phyloP scores from a whole-genome alignment of 2,113 vertebrate species.

The Lepus americanus region DNA sequence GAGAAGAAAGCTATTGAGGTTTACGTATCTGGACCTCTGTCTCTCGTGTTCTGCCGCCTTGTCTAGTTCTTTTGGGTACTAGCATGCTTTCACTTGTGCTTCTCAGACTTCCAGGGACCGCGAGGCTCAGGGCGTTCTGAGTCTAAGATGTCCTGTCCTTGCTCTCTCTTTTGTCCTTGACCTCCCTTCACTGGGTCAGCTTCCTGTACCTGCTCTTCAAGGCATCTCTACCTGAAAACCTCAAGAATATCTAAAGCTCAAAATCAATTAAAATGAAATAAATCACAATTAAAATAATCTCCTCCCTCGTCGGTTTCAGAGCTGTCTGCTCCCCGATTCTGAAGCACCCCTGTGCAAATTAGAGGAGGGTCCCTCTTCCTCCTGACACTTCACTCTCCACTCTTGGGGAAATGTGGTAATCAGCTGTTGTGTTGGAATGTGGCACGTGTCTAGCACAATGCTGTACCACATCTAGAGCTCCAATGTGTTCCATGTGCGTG shows the following conservation, averaged over 20 bases:
- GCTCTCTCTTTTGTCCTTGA: slow-evolving; percentile 4
- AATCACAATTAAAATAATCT: neutral
- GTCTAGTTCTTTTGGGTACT: neutral
- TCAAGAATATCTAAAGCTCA: slow-evolving; percentile 6
- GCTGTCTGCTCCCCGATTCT: neutral
- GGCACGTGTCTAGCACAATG: neutral
- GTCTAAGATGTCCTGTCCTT: neutral
- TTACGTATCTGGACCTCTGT: neutral
- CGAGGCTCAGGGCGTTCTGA: neutral
- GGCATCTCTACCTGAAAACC: neutral
- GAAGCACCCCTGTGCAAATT: neutral
- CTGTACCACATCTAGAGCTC: neutral
- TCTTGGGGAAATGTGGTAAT: neutral
- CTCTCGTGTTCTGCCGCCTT: neutral
- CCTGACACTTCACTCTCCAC: neutral
- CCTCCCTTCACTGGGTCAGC: neutral
- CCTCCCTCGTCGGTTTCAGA: neutral
- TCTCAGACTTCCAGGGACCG: neutral
- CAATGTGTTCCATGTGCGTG: neutral
- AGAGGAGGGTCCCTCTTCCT: neutral
- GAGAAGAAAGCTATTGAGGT: neutral
- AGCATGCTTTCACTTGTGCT: neutral
- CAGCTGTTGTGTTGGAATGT: neutral
- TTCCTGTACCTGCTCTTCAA: neutral
- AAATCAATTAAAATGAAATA: slow-evolving; percentile 31